Base-by-base conservation (phyloP, 2,113 vertebrate species). In the Rhabdomys dilectus region DNA sequence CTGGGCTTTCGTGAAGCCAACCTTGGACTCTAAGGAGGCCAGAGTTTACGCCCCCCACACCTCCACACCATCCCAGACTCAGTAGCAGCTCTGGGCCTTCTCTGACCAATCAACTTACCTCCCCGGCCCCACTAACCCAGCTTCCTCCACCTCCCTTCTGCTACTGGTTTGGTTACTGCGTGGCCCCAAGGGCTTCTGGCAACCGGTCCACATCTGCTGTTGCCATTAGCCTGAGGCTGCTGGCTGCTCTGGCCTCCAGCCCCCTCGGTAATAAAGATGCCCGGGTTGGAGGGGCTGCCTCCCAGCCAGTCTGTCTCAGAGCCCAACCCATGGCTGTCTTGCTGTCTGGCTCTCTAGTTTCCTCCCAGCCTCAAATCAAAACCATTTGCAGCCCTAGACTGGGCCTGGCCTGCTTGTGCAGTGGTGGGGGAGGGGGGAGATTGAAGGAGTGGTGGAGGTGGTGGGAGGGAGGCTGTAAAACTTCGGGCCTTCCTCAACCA, bases 281-380 rank as follows among this genome's bases (percentile, higher is more conserved):
- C 82, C 85, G 34, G 90, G 97, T 64, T 12, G 89, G 81, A 64
- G 21, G 78, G 88, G n/a, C 34, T 53, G 26, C 36, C 15, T 58
- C n/a, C 45, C 36, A 88, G 91, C 87, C 96, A 0, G 42, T 60
- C 89, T 80, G 97, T 94, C 92, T 91, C 58, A 73, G 68, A 88
- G 76, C 92, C n/a, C 9, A 91, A 92, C 94, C 91, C 76, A 19
- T 0, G 91, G 86, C 95, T 92, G 93, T 88, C 58, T n/a, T 56
- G 84, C 78, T 70, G 97, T 96, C 96, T 97, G 97, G 96, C 90
- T 96, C 93, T 96, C 4, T 1, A 53, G 95, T 91, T 97, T 97
- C 95, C 84, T 96, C 93, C 39, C 88, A 0, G 94, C 80, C 10
- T n/a, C 96, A 96, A 96, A 98, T 97, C 90, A 97, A 93, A 98